These are phyloP conservation scores for Zosterops borbonicus DNA, from an alignment of 2,113 vertebrate species.

Conservation along the genomic window DNA sequence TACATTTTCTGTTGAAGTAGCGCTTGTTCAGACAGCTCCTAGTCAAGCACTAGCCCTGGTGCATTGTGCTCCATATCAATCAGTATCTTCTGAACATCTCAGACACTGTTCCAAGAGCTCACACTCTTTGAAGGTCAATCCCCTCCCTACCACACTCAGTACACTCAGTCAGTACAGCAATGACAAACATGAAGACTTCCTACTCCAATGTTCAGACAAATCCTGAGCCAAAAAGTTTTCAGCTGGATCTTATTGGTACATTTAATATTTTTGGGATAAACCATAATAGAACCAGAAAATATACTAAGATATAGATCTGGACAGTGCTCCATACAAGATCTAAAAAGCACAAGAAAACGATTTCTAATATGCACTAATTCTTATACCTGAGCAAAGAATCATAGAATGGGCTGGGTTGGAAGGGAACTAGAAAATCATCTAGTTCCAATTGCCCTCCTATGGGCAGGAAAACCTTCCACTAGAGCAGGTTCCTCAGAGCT, in stretches of 20 bases:
- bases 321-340: neutral
- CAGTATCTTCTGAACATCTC: neutral
- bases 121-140: neutral
- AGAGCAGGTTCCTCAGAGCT: neutral
- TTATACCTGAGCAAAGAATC: neutral
- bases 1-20: neutral
- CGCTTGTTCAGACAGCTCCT: neutral
- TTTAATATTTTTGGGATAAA: neutral
- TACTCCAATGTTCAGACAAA: neutral
- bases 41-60: neutral
- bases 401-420: neutral
- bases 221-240: neutral
- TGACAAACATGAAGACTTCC: neutral
- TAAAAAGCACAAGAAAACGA: neutral
- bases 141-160: neutral
- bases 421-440: neutral
- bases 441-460: rapidly evolving
- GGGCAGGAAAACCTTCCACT: neutral
- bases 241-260: neutral
- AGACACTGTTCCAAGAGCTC: neutral
- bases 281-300: neutral
- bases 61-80: neutral
- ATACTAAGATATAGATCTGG: neutral
- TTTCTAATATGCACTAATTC: neutral
- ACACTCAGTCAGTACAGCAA: neutral